phyloP scores from a whole-genome alignment of 2,888 invertebrate genomes.

The Tipula unca region DNA sequence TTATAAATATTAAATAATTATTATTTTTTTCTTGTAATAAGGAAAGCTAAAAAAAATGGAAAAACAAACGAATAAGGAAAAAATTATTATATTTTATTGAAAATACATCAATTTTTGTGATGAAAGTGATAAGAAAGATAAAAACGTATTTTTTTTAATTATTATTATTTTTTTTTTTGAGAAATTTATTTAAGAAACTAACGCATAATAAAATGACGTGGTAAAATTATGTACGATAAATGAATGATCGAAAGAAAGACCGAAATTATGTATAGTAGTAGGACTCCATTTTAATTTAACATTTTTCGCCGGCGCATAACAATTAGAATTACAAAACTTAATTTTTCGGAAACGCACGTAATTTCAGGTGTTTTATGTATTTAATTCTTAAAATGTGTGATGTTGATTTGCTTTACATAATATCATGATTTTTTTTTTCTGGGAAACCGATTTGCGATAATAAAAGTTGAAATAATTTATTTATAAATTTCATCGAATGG shows the following conservation, averaged over 20 bases:
- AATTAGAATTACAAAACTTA: too few species aligned
- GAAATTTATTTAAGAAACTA: not conserved
- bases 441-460: too few species aligned
- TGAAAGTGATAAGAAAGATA: constrained; percentile 14
- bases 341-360: too few species aligned
- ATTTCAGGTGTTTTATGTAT: too few species aligned
- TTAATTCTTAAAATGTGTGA: too few species aligned
- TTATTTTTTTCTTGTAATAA: constrained; percentile 4
- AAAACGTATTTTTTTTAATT: not conserved
- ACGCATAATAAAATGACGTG: not conserved
- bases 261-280: not conserved
- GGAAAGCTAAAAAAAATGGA: constrained; percentile 14
- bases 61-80: constrained; percentile 15
- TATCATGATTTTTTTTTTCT: too few species aligned
- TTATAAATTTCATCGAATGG: too few species aligned
- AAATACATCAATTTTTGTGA: constrained; percentile 14
- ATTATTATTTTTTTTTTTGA: not conserved
- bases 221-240: not conserved
- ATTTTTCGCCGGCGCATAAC: too few species aligned
- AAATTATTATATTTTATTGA: constrained; percentile 1
- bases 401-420: too few species aligned
- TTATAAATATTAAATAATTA: not conserved
- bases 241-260: not conserved
- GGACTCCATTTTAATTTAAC: not conserved
- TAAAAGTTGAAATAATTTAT: too few species aligned